Evolutionary conservation across 2,888 invertebrate species (phyloP).

Genomic region (Lasioglossum calceatum): DNA sequence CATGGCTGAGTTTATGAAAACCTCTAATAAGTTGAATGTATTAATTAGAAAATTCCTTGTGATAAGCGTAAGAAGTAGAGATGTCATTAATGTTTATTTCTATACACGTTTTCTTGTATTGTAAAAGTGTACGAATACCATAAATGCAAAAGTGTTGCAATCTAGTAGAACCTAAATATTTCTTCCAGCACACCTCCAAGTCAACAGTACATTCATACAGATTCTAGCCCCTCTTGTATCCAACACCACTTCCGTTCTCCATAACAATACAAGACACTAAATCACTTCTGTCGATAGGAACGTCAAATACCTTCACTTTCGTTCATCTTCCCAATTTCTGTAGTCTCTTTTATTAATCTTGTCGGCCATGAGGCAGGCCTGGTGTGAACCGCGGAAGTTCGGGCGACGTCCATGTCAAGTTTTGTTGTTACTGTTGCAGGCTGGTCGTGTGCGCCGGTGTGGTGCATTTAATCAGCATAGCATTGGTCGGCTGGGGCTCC

Average conservation of each 20-base stretch:
- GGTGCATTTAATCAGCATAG: constrained; percentile 90
- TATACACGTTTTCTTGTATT: neutral
- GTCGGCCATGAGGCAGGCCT: neutral
- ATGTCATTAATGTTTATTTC: neutral
- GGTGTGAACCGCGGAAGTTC: neutral
- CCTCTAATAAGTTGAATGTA: neutral
- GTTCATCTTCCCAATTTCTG: neutral
- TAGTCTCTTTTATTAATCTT: neutral
- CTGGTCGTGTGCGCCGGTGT: constrained; percentile 90
- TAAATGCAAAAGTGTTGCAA: neutral
- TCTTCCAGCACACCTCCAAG: neutral
- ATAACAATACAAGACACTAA: too few species aligned
- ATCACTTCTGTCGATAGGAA: neutral
- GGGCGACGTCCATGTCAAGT: neutral
- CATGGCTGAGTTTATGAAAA: neutral
- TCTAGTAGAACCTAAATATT: neutral
- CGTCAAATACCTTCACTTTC: neutral
- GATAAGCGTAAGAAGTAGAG: neutral
- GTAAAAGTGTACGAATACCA: neutral
- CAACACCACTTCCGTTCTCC: neutral
- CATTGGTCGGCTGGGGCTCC: constrained; percentile 90
- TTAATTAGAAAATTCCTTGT: neutral
- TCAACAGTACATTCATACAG: neutral
- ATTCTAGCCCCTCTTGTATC: neutral
- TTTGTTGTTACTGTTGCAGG: constrained; percentile 85